Evolutionary conservation across 2,797 vertebrate genomes (phyloP), one percentile per base, ranked within the genome.

Genomic region (Sebastes cheni): DNA sequence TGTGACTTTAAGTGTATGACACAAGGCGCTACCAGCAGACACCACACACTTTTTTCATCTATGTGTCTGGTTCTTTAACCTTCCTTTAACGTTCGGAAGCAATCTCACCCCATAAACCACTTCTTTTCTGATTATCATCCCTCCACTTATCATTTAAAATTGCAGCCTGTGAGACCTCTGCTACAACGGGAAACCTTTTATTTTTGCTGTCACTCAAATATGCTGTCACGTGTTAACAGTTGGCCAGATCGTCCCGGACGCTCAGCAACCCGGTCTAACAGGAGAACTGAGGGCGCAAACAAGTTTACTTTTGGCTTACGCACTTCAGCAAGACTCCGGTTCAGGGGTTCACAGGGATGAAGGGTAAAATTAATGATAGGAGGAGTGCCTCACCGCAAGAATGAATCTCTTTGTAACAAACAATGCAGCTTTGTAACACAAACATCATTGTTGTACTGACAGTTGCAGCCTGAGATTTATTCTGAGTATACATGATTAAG

Each of bases 221-320:
- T 86, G 80, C 58, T 46, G 70, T 67, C 52, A 62, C 14, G 75
- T n/a, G 75, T 60, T 73, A 67, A 77, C 82, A 60, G 83, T 81
- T 74, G 36, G 36, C 30, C 39, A 62, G 59, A 79, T 75, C 12
- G 20, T 64, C 54, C 69, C 1, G 12, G 71, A 85, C 46, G 52
- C 81, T 75, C 50, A 50, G 79, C 77, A 86, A 87, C 88, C 84
- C 42, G 10, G 88, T 85, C 79, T 18, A 72, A 91, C 86, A 85
- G 76, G 82, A 88, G 72, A 72, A 70, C 18, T 20, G 36, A 76
- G 59, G 72, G 36, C 55, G 85, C 34, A 85, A 86, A 87, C 81
- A 88, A 67, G 71, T 87, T 90, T 83, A 80, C 85, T 86, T 79
- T 76, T 67, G 83, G 70, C 58, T 89, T 81, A 67, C 25, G 20